Evolutionary conservation across 2,797 vertebrate genomes (phyloP), one percentile per base, ranked within the genome.

Genomic region (Rhodeus uyekii): DNA sequence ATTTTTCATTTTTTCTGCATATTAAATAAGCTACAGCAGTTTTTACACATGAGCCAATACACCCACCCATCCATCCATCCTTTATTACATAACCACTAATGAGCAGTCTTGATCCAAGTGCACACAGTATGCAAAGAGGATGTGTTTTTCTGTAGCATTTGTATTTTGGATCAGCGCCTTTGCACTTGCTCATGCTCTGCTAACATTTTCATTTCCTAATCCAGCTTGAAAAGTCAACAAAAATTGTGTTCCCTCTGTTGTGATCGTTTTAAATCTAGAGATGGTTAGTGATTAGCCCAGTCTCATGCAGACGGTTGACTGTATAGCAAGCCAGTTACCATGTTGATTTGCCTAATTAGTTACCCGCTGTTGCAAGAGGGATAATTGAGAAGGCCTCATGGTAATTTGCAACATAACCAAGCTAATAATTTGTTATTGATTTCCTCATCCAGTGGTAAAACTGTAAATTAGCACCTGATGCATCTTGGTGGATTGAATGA

Each of bases 361-460:
- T 87, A 88, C 76, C 87, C 81, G 82, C 89, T 88, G 87, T 87
- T 91, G 76, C 82, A 77, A 34, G 48, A 84, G 71, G 76, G 83
- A 82, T 91, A 91, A 93, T 91, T 92, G 92, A 93, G 88, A 84
- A 80, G 88, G 88, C 87, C 89, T 85, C 87, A 81, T 89, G 91
- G 87, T 89, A 89, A 93, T 92, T 93, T 92, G 88, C 87, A 91
- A 90, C 87, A 91, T 90, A 94, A 91, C 91, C 88, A 87, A 88
- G 92, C 92, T 93, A 91, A 92, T 94, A 91, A 93, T 93, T 87
- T 89, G 87, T 90, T 93, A 93, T 94, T 91, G 93, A 95, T 94
- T 86, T 83, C 81, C 83, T 83, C 88, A 90, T 92, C 91, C 90
- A 90, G 29, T 77, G 64, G 84, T 77, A 87, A 88, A 91, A 89